Base-by-base conservation (phyloP, 2,888 invertebrate species). In the Drosophila gaucha region DNA sequence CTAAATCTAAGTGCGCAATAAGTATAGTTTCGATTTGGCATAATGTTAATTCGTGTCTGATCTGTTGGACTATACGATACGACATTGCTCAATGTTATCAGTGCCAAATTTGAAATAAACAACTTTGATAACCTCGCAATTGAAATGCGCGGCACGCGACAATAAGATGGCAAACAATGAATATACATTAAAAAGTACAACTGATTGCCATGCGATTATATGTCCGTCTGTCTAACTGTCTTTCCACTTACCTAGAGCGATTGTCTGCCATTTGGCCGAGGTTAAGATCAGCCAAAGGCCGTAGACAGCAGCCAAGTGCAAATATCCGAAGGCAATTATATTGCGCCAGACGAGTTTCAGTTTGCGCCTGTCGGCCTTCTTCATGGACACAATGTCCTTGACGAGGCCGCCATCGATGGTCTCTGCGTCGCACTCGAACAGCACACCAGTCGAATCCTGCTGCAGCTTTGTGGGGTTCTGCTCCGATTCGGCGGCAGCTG, bases 301-400 rank as follows among this genome's bases (percentile, higher is more conserved):
- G 88, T 96, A 96, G 0, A 96, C 54, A 0, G 96, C 95, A 2
- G 95, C 95, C 47, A 94, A 35, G 90, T 97, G 97, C 66, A 97
- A 93, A 88, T 95, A 95, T 8, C 93, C 92, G 89, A 97, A 97
- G 1, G 95, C 93, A n/a, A 95, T 91, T 47, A 97, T 95, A 89
- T 97, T 97, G 75, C 95, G 93, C 97, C 97, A 97, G 6, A 97
- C 97, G 44, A 95, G 90, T 88, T 94, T 92, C 33, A 93, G 89
- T 62, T 94, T 94, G 39, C 93, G 91, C 62, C 92, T 92, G 59
- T 94, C 94, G 1, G 95, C 94, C 57, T 89, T 88, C 67, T 94
- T 94, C 51, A 94, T 87, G 9, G 91, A 90, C 0, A 92, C 92
- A 12, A 94, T 93, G 71, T 94, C 93, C 89, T 94, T 93, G 39